Evolutionary conservation across 2,113 vertebrate genomes (phyloP).

Genomic region (Cathartes aura): DNA sequence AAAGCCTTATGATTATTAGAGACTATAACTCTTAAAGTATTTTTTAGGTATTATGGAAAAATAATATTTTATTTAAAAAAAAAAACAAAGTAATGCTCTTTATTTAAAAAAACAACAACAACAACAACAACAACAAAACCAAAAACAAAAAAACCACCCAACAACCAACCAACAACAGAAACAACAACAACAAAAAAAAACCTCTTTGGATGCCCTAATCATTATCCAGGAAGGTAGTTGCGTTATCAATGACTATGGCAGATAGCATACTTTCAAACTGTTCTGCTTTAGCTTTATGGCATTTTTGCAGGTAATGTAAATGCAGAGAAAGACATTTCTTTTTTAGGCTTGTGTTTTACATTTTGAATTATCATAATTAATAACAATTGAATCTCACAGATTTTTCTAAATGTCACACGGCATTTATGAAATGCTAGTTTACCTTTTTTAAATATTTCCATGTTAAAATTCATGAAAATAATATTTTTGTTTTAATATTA

Average conservation of each 20-base stretch:
- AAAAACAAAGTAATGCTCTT: not conserved
- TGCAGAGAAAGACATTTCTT: not conserved
- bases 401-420: no score
- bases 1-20: not conserved
- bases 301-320: not conserved
- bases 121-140: not conserved
- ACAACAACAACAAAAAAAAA: no score
- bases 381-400: no score
- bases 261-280: not conserved
- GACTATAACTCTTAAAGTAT: not conserved
- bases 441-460: not conserved
- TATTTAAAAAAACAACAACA: not conserved
- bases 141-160: not conserved
- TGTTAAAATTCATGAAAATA: not conserved
- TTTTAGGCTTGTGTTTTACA: not conserved
- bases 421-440: not conserved
- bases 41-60: not conserved
- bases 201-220: no score
- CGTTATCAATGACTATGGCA: no score
- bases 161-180: no score
- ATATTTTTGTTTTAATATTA: not conserved
- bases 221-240: no score
- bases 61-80: not conserved
- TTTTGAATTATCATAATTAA: not conserved
- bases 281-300: not conserved